phyloP scores from a whole-genome alignment of 2,797 vertebrate species.

The Pseudomugil tenellus region DNA sequence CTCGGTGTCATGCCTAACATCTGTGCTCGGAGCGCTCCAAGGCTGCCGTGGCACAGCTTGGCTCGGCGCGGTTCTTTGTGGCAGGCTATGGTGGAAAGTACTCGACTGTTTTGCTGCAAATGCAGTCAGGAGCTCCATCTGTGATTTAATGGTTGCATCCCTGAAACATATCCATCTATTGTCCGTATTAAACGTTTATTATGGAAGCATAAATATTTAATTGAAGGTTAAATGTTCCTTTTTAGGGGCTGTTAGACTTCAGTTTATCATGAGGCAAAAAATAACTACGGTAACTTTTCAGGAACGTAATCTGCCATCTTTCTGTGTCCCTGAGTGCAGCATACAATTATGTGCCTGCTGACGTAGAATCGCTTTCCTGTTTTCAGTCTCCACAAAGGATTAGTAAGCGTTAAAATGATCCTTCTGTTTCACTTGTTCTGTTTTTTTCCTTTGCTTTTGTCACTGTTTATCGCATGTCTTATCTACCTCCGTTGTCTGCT shows the following conservation, averaged over 20 bases:
- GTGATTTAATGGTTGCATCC: constrained; percentile 37
- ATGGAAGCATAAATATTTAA: constrained; percentile 6
- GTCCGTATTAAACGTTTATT: constrained; percentile 28
- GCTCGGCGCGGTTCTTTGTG: constrained; percentile 59
- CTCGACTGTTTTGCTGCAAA: constrained; percentile 29
- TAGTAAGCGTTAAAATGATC: constrained; percentile 62
- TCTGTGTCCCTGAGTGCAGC: constrained; percentile 5
- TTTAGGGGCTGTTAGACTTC: constrained; percentile 3
- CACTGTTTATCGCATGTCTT: constrained; percentile 58
- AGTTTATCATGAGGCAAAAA: constrained; percentile 7
- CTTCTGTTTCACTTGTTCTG: constrained; percentile 38
- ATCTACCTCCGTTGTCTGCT: constrained; percentile 54
- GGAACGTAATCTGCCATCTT: constrained; percentile 42
- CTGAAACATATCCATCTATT: constrained; percentile 37
- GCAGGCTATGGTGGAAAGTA: constrained; percentile 41
- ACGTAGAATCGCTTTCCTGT: constrained; percentile 41
- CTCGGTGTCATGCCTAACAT: constrained; percentile 67
- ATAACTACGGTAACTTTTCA: constrained; percentile 26
- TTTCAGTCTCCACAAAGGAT: constrained; percentile 43
- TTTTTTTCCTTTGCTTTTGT: constrained; percentile 64
- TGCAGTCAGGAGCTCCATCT: constrained; percentile 51
- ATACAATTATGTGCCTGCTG: constrained; percentile 27
- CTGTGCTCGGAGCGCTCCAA: constrained; percentile 70
- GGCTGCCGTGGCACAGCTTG: constrained; percentile 57
- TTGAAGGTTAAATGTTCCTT: constrained; percentile 16